phyloP scores from a whole-genome alignment of 2,113 vertebrate genomes.

The Chrysemys picta region DNA sequence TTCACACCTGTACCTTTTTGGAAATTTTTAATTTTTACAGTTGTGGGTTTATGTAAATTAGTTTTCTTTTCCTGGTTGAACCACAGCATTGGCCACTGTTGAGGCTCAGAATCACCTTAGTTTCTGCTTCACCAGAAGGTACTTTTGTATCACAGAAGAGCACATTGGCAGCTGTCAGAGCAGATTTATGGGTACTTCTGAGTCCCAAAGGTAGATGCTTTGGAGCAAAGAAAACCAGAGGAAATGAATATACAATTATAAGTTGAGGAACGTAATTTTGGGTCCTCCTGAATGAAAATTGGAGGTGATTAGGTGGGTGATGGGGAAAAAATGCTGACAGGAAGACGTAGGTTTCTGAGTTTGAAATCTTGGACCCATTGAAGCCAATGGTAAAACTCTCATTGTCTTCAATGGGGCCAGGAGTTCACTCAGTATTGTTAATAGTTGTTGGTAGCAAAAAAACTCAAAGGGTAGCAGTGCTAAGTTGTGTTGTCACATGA shows the following conservation, averaged over 20 bases:
- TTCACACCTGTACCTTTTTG: conserved; percentile 31
- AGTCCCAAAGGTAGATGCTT: background rate
- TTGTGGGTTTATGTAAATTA: conserved; percentile 62
- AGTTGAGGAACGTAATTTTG: background rate
- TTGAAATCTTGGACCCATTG: background rate
- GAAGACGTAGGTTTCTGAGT: background rate
- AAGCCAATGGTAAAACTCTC: background rate
- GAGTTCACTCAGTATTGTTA: background rate
- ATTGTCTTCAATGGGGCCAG: background rate
- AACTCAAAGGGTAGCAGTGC: background rate
- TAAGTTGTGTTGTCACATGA: background rate
- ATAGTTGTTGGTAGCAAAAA: background rate
- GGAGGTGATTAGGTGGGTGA: background rate
- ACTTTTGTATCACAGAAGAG: background rate
- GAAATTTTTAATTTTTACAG: conserved; percentile 39
- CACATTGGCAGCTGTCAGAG: background rate
- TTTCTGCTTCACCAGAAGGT: background rate
- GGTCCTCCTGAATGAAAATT: background rate
- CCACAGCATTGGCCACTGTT: background rate
- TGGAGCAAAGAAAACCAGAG: background rate
- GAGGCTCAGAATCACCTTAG: background rate
- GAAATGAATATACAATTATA: background rate
- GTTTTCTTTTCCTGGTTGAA: conserved; percentile 51
- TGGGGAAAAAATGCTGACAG: background rate
- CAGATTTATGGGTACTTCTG: background rate